Base-by-base conservation (phyloP, 2,888 invertebrate genomes). In the Phragmatobia fuliginosa region DNA sequence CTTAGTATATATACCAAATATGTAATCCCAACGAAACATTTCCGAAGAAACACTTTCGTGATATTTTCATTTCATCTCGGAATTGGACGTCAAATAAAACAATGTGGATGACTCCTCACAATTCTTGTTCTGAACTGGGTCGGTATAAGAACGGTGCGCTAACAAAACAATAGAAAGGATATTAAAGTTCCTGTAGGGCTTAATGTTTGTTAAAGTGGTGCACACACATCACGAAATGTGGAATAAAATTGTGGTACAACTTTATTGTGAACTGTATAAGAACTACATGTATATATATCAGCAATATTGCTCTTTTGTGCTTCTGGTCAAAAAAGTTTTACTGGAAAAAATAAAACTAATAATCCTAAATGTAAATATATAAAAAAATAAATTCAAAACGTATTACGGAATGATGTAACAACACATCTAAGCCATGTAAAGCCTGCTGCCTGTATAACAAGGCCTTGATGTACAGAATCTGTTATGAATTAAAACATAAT, bases 131-230 rank as follows among this genome's bases (percentile, higher is more conserved):
- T 66, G 67, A 74, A 72, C 68, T 70, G 68, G 72, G 74, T 68
- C 73, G 66, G 59, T 32, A 63, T 66, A 68, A 71, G 73, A 68
- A 66, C 68, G 61, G 36, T 28, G 31, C 45, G 68, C 32, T 49
- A 62, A 64, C 63, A 64, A 70, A 79, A 77, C 76, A 78, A 75
- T 71, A 66, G 71, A 68, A 32, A 58, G 65, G 73, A 72, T 74
- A 72, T 72, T 67, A 75, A 72, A 78, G 69, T 75, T 77, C 62
- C 62, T 72, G 72, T 71, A 75, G 68, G 68, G 66, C 59, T 68
- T 66, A 32, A 61, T 65, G 75, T 75, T 66, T 62, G 66, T 67
- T 77, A 66, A 73, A 78, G 72, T 76, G 5, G 66, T 70, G 71
- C 71, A 78, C 66, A 76, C 79, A 73, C 18, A 45, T 67, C 21